Conservation (phyloP, 2,797 vertebrate genomes). For the Peromyscus eremicus region DNA sequence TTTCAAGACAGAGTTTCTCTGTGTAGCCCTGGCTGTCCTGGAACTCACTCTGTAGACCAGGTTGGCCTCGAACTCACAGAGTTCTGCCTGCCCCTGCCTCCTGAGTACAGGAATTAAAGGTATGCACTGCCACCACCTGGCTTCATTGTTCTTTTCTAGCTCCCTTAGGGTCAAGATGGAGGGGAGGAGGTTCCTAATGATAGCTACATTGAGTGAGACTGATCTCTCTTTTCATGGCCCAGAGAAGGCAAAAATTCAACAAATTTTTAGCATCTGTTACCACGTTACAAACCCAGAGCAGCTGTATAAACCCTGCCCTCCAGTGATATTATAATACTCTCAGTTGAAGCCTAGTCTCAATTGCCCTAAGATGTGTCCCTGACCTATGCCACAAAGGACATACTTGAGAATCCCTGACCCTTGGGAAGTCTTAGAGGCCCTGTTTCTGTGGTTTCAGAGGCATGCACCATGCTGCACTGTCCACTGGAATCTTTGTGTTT, state of each 20-base stretch:
- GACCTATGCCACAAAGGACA: not conserved
- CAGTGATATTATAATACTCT: not conserved
- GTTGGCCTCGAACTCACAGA: not conserved
- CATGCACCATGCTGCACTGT: not conserved
- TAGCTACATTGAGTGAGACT: conserved; percentile 12
- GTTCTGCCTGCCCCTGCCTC: not conserved
- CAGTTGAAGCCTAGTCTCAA: not conserved
- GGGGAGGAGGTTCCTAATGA: not conserved
- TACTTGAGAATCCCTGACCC: not conserved
- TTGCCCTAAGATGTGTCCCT: not conserved
- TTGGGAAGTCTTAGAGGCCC: not conserved
- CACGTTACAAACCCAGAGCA: not conserved
- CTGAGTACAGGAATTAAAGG: not conserved
- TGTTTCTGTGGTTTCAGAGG: conserved; percentile 1
- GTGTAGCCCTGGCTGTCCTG: not conserved
- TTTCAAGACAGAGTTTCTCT: not conserved
- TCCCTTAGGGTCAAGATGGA: not conserved
- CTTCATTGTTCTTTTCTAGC: not conserved
- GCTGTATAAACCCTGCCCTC: not conserved
- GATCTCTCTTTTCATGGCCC: not conserved
- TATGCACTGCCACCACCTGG: fast-evolving
- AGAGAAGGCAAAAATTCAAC: not conserved
- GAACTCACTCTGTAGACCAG: not conserved
- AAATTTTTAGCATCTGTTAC: not conserved
- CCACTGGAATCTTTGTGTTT: not conserved